A percentile compares a stretch with the other conserved stretches of the same genome.
phyloP scores from a whole-genome alignment of 2,888 invertebrate genomes.

The Metacarcinus magister region DNA sequence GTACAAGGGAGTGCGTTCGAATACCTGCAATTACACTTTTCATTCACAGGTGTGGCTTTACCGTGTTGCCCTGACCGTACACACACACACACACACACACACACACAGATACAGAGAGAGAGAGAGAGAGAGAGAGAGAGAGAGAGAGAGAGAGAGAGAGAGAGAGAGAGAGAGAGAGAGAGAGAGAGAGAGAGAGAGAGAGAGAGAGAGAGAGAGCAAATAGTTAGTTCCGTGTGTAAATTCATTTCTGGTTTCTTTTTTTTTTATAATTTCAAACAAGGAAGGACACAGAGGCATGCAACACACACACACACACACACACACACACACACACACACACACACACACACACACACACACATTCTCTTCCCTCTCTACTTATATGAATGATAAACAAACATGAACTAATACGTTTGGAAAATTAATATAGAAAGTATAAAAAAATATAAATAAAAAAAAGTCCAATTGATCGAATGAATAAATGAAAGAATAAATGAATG shows the following conservation, averaged over 20 bases:
- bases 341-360: background rate
- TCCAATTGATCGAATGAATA: background rate
- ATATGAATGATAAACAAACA: background rate
- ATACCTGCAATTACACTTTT: no score
- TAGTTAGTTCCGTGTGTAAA: no score
- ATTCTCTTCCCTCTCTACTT: background rate
- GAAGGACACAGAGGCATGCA: no score
- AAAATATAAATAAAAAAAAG: background rate
- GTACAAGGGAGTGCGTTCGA: no score
- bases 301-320: no score
- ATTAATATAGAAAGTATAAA: background rate
- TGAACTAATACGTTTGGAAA: background rate
- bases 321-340: background rate
- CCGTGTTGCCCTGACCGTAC: no score
- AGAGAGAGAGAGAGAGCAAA: constrained; percentile 18
- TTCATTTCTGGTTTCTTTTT: no score
- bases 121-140: background rate
- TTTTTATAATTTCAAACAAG: no score
- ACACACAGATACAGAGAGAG: background rate
- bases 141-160: background rate
- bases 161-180: constrained; percentile 32
- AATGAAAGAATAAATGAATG: background rate
- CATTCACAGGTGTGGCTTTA: no score
- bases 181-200: constrained; percentile 12
- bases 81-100: no score